A percentile compares a stretch with the other conserved stretches of the same genome.
Conservation (phyloP, 2,888 invertebrate species). For the Euclidia mi region DNA sequence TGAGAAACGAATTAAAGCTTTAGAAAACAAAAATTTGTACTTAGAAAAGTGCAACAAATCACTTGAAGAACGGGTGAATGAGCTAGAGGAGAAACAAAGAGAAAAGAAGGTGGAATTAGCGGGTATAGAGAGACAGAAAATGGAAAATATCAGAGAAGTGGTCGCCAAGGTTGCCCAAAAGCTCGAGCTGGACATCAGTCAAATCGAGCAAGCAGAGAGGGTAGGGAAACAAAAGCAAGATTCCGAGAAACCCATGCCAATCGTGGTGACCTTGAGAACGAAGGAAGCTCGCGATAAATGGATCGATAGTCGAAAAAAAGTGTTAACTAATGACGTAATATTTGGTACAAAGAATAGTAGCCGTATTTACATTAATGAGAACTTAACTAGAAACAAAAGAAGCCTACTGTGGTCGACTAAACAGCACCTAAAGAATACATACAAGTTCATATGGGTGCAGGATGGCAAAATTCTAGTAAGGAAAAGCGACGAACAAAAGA, state of each 20-base stretch:
- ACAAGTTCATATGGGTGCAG: background rate
- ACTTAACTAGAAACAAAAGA: background rate
- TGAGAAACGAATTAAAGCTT: slow-evolving; percentile 8
- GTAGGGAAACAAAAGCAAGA: background rate
- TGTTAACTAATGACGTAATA: background rate
- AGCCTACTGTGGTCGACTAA: background rate
- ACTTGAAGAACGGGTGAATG: slow-evolving; percentile 15
- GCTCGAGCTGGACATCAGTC: background rate
- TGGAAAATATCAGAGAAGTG: background rate
- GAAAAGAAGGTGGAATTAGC: slow-evolving; percentile 9
- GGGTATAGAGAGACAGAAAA: slow-evolving; percentile 10
- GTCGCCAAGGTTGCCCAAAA: background rate
- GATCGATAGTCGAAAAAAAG: background rate
- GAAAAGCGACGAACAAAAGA: background rate
- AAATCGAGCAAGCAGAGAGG: background rate
- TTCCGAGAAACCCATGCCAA: background rate
- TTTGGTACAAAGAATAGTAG: background rate
- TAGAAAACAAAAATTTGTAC: slow-evolving; percentile 12
- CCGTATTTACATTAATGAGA: background rate
- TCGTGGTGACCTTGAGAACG: background rate
- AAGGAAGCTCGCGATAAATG: background rate
- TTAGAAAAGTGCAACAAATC: slow-evolving; percentile 9
- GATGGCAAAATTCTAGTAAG: background rate
- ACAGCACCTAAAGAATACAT: background rate
- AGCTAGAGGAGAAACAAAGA: slow-evolving; percentile 12